phyloP scores from a whole-genome alignment of 2,888 invertebrate species.

The Pachydiplax longipennis region DNA sequence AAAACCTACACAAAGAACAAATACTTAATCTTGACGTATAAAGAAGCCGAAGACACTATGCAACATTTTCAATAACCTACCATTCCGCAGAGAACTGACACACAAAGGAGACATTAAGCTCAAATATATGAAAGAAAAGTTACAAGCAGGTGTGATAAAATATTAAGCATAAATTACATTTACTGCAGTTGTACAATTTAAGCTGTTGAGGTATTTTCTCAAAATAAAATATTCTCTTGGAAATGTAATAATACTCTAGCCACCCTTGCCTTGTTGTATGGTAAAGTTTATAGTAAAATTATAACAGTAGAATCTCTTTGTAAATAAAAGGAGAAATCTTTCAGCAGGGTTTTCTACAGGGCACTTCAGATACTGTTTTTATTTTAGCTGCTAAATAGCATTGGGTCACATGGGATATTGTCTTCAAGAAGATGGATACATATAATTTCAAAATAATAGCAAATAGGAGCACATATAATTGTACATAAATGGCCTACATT shows the following conservation, averaged over 20 bases:
- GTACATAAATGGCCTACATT: too few species aligned
- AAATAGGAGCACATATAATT: too few species aligned
- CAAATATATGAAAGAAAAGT: not conserved
- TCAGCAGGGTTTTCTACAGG: not conserved
- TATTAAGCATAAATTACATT: not conserved
- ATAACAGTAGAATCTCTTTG: not conserved
- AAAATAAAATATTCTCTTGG: not conserved
- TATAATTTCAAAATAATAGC: too few species aligned
- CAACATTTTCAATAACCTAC: too few species aligned
- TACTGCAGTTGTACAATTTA: not conserved
- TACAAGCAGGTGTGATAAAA: not conserved
- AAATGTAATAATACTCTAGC: not conserved
- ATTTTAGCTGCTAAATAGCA: not conserved
- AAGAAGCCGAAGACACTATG: too few species aligned
- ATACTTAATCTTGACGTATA: too few species aligned
- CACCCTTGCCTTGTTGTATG: not conserved
- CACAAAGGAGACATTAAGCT: not conserved
- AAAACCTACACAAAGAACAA: too few species aligned
- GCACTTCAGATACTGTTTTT: not conserved
- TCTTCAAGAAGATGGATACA: too few species aligned
- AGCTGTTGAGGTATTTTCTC: not conserved
- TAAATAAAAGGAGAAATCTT: not conserved
- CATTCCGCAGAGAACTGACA: too few species aligned
- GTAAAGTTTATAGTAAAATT: not conserved
- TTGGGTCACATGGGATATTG: too few species aligned